A percentile compares a stretch with the other conserved stretches of the same genome.
These are phyloP conservation scores for Cecropterus lyciades DNA, from an alignment of 1,140 invertebrate genomes.

Conservation along the genomic window DNA sequence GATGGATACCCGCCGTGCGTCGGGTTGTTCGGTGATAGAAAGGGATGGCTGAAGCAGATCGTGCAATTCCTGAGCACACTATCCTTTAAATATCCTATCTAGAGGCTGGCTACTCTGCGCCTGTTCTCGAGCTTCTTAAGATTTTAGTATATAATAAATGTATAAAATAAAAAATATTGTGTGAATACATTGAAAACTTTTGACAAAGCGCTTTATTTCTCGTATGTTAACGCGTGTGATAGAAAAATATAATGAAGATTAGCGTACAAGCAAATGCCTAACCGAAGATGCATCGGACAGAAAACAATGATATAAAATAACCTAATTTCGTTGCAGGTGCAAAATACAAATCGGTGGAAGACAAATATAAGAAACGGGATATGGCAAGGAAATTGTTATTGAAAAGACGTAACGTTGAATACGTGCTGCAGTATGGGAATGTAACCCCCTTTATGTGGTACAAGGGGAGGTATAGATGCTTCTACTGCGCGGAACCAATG, in stretches of 20 bases:
- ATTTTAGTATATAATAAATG: no score
- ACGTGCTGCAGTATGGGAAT: constrained; percentile 71
- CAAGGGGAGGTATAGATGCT: constrained; percentile 70
- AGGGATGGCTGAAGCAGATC: no score
- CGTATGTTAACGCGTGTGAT: no score
- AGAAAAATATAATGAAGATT: not conserved
- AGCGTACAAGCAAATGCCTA: not conserved
- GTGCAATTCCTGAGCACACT: no score
- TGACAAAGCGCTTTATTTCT: no score
- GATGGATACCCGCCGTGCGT: no score
- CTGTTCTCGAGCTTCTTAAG: no score
- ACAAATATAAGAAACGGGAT: constrained; percentile 73
- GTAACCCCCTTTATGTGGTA: constrained; percentile 76
- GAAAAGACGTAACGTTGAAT: constrained; percentile 72
- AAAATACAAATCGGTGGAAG: constrained; percentile 64
- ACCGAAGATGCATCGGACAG: constrained; percentile 5
- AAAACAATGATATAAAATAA: constrained; percentile 20
- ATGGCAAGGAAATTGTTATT: constrained; percentile 60
- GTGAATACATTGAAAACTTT: no score
- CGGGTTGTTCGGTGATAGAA: no score
- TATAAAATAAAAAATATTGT: no score
- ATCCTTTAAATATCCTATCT: no score
- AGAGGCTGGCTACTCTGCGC: no score
- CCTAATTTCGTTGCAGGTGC: constrained; percentile 75
- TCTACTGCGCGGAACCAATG: constrained; percentile 69